phyloP scores from a whole-genome alignment of 2,797 vertebrate genomes.

The Melopsittacus undulatus region DNA sequence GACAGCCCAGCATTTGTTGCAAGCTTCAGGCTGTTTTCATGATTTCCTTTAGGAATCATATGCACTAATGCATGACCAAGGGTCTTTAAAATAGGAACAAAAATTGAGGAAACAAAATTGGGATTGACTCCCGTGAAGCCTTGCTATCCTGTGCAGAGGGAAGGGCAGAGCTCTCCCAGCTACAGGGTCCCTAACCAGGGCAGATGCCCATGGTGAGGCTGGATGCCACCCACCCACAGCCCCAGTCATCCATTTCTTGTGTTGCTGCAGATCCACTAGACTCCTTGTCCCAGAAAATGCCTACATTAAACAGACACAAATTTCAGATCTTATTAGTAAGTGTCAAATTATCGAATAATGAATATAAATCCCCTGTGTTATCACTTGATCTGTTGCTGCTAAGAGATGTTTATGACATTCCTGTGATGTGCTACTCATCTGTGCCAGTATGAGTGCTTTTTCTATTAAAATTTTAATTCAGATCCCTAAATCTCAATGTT shows the following conservation, averaged over 20 bases:
- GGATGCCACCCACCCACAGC: rapidly evolving
- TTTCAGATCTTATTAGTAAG: not conserved
- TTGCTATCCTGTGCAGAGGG: rapidly evolving
- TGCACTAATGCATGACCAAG: rapidly evolving
- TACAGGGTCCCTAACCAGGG: rapidly evolving
- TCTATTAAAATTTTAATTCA: constrained; percentile 3
- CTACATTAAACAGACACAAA: not conserved
- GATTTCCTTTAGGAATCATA: not conserved
- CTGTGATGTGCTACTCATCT: constrained; percentile 7
- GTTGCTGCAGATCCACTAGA: not conserved
- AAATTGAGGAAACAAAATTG: not conserved
- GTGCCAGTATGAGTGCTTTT: not conserved
- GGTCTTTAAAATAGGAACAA: not conserved
- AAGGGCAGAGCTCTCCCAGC: not conserved
- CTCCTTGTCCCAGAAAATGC: not conserved
- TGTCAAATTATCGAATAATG: not conserved
- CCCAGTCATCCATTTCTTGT: rapidly evolving
- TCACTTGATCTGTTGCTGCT: not conserved
- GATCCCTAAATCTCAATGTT: not conserved
- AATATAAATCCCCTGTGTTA: not conserved
- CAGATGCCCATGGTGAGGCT: not conserved
- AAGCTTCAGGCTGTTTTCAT: not conserved
- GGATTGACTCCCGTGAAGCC: not conserved
- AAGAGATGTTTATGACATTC: not conserved
- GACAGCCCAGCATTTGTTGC: not conserved